Percentiles rank a stretch among this genome's conserved stretches.
Conservation (phyloP, 2,797 vertebrate species). For the Huso huso region DNA sequence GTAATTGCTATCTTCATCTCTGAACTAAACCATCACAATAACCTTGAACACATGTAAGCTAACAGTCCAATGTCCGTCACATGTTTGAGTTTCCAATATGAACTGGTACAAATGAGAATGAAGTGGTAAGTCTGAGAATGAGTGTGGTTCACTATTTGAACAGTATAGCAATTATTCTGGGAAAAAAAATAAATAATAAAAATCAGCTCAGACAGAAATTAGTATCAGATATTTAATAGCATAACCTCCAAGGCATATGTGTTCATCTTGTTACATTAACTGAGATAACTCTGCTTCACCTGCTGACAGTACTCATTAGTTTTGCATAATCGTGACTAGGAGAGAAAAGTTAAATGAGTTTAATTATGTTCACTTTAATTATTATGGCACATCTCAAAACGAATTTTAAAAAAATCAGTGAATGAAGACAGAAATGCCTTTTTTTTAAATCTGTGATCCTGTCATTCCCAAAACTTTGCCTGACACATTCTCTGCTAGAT, state of each 20-base stretch:
- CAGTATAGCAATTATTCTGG: not conserved
- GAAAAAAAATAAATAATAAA: constrained; percentile 7
- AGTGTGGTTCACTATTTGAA: not conserved
- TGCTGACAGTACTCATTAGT: constrained; percentile 6
- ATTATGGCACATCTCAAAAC: not conserved
- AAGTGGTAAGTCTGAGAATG: too few relatives aligned
- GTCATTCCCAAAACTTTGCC: not conserved
- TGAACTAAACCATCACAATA: too few relatives aligned
- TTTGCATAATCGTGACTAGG: constrained; percentile 4
- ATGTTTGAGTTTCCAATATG: too few relatives aligned
- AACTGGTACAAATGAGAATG: too few relatives aligned
- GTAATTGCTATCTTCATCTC: too few relatives aligned
- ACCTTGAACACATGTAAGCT: too few relatives aligned
- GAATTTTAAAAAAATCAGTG: not conserved
- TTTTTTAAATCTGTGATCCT: too few relatives aligned
- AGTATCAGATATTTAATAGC: constrained; percentile 2
- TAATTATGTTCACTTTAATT: constrained; percentile 7
- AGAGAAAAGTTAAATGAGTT: constrained; percentile 1
- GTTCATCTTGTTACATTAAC: constrained; percentile 8
- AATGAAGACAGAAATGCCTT: not conserved
- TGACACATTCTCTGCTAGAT: not conserved
- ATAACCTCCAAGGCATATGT: constrained; percentile 9
- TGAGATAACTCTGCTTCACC: constrained; percentile 8
- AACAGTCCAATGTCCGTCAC: too few relatives aligned
- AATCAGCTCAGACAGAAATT: constrained; percentile 1